phyloP scores from a whole-genome alignment of 2,797 vertebrate genomes.

The Coluber constrictor region DNA sequence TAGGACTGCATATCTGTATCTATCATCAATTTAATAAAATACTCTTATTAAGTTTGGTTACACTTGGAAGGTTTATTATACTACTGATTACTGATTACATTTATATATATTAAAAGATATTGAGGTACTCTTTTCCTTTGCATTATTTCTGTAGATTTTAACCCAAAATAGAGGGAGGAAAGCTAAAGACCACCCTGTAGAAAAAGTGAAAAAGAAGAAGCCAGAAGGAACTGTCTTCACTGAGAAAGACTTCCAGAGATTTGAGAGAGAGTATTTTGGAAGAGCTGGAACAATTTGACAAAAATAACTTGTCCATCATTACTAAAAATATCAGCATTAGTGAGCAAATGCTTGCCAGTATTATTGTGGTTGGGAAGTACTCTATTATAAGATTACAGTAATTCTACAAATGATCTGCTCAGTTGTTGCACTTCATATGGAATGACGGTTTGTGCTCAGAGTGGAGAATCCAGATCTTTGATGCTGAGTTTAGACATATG shows the following conservation, averaged over 20 bases:
- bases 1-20: neutral
- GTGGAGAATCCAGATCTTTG: neutral
- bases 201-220: slow-evolving; percentile 61
- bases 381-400: neutral
- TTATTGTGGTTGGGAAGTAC: neutral
- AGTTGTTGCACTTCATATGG: neutral
- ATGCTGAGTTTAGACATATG: neutral
- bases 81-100: neutral
- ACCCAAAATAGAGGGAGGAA: slow-evolving; percentile 72
- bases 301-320: neutral
- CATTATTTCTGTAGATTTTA: slow-evolving; percentile 61
- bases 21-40: neutral
- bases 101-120: neutral
- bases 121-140: neutral
- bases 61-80: neutral
- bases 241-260: slow-evolving; percentile 76
- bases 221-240: slow-evolving; percentile 72
- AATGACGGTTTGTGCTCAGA: neutral
- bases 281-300: neutral
- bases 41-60: neutral
- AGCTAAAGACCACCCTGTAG: slow-evolving; percentile 66
- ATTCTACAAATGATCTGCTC: neutral
- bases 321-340: neutral
- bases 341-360: neutral
- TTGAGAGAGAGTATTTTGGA: slow-evolving; percentile 78